These are phyloP conservation scores for Betta splendens DNA, from an alignment of 2,797 vertebrate genomes.

Conservation along the genomic window DNA sequence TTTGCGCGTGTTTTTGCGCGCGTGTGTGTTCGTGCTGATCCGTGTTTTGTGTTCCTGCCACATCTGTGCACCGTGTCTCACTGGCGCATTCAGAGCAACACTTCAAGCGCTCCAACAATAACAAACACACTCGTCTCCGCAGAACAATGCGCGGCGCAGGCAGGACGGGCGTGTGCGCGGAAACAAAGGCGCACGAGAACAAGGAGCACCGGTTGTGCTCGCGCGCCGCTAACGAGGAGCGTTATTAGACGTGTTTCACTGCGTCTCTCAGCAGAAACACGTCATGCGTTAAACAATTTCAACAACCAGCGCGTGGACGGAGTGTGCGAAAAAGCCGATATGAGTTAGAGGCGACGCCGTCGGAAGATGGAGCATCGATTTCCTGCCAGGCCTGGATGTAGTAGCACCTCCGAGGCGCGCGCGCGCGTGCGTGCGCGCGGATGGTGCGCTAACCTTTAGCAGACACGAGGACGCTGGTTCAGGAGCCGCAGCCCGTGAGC, in stretches of 20 bases:
- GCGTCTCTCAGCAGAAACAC: slow-evolving; percentile 22
- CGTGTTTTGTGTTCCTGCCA: slow-evolving; percentile 62
- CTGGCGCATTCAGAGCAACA: slow-evolving; percentile 38
- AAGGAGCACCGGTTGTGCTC: slow-evolving; percentile 32
- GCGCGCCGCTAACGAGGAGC: neutral
- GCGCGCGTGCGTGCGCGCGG: slow-evolving; percentile 58
- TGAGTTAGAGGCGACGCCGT: slow-evolving; percentile 66
- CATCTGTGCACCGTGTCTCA: slow-evolving; percentile 62
- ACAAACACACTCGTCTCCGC: slow-evolving; percentile 48
- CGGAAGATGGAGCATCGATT: slow-evolving; percentile 69
- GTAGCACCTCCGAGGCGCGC: slow-evolving; percentile 43
- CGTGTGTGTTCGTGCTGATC: slow-evolving; percentile 18
- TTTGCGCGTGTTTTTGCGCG: too few species aligned
- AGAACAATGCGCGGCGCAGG: slow-evolving; percentile 35
- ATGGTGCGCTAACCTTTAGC: slow-evolving; percentile 43
- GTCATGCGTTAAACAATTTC: slow-evolving; percentile 55
- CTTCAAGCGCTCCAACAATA: slow-evolving; percentile 55
- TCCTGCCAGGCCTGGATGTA: slow-evolving; percentile 65
- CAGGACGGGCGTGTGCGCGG: slow-evolving; percentile 32
- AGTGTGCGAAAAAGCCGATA: slow-evolving; percentile 46
- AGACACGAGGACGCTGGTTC: slow-evolving; percentile 21
- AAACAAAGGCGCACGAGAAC: slow-evolving; percentile 44
- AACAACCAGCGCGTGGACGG: slow-evolving; percentile 54
- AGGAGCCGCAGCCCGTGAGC: slow-evolving; percentile 12
- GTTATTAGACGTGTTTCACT: slow-evolving; percentile 14